phyloP scores from a whole-genome alignment of 2,113 vertebrate genomes.

The Siniperca knerii region DNA sequence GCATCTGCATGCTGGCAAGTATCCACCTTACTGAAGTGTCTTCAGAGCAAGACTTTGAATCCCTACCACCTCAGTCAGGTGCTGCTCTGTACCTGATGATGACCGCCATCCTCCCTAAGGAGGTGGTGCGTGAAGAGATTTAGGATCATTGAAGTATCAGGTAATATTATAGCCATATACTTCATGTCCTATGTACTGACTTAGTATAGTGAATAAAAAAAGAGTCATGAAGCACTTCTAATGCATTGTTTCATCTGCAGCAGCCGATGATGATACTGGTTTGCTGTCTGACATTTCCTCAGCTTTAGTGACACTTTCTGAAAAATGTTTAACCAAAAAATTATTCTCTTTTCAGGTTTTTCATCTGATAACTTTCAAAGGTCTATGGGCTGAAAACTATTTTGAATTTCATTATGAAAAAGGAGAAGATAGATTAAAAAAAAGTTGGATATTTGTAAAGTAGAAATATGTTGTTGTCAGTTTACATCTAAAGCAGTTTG shows the following conservation, averaged over 20 bases:
- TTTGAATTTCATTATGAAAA: not conserved
- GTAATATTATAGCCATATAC: not conserved
- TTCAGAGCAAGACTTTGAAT: not conserved
- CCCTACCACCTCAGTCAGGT: not conserved
- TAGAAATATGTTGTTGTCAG: not conserved
- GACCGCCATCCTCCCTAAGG: not conserved
- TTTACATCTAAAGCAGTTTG: not conserved
- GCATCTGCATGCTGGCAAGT: not conserved
- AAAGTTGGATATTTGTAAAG: not conserved
- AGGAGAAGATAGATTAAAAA: not conserved
- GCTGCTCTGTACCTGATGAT: not conserved
- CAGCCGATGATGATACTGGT: not conserved
- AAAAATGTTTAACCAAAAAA: slow-evolving; percentile 16
- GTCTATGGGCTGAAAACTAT: not conserved
- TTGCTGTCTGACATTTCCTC: not conserved
- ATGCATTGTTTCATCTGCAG: not conserved
- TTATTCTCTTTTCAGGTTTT: not conserved
- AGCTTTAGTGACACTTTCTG: slow-evolving; percentile 4
- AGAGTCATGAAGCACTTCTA: not conserved
- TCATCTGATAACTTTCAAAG: not conserved
- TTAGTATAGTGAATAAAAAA: not conserved
- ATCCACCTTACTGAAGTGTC: not conserved
- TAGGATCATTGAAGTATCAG: not conserved
- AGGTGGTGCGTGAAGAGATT: not conserved
- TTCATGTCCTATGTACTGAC: not conserved